Evolutionary conservation across 2,888 invertebrate species (phyloP), one percentile per base, ranked within the genome.

Genomic region (Tenthredo livida): DNA sequence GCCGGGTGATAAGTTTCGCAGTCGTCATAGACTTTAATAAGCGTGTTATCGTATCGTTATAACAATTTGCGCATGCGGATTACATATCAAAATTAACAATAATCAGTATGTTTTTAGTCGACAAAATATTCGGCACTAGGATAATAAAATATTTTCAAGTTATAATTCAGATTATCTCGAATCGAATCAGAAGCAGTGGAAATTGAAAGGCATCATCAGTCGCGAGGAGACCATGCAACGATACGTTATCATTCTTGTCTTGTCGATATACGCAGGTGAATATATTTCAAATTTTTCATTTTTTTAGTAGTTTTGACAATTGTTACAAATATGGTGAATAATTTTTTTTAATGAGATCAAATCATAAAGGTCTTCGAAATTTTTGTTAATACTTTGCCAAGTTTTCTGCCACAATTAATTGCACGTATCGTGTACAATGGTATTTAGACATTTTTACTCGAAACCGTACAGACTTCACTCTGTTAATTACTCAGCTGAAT

Each of bases 191-290:
- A 25, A 67, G 33, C 15, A 15, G 67, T 67, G 33, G 7, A 67
- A 17, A 67, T 33, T 17, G 33, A 33, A 6, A 67, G 5, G 21
- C 33, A 33, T 15, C 12, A 67, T 15, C 15, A 67, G 29, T 67
- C 7, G 12, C 6, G 10, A 33, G 6, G 5, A 1, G 29, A 67
- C 33, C 43, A 73, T 73, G 73, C 73, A 43, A n/a, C 43, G 73
- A 43, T 73, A 9, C 73, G 43, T 43, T 17, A 4, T 73, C 43
- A 9, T 73, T 29, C n/a, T 73, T 43, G 9, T 73, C 25, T 73
- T 9, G 5, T 43, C 21, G 73, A n/a, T 73, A 73, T 73, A 43
- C 73, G 73, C 40, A 73, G 21, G 73, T 73, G 15, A 73, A 33
- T 33, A 67, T 33, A 67, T 17, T 67, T 33, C 33, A 33, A 33